These are phyloP conservation scores for Dermolepida albohirtum DNA, from an alignment of 2,888 invertebrate species.

Conservation along the genomic window DNA sequence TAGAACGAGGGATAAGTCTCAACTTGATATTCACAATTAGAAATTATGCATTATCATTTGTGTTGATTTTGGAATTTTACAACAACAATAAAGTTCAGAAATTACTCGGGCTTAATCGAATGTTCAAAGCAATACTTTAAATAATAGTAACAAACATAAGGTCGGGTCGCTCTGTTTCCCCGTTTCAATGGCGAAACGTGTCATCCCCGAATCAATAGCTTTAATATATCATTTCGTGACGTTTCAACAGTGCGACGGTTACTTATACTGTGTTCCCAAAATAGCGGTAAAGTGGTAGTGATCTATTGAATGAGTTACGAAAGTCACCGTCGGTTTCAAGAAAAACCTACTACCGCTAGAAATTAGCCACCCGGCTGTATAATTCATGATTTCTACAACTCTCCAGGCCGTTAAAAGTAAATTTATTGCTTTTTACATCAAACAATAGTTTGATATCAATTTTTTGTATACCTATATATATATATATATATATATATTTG, in stretches of 20 bases:
- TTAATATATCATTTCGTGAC: conserved; percentile 48
- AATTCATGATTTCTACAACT: conserved; percentile 32
- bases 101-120: conserved; percentile 18
- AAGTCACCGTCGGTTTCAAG: conserved; percentile 34
- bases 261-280: conserved; percentile 36
- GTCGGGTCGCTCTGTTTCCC: background rate
- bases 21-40: background rate
- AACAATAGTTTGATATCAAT: conserved; percentile 13
- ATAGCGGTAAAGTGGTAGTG: conserved; percentile 39
- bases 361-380: conserved; percentile 25
- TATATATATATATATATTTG: too few relatives aligned
- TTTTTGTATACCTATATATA: background rate
- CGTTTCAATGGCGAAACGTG: conserved; percentile 37
- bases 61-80: background rate
- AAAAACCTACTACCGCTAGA: conserved; percentile 1
- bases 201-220: conserved; percentile 48
- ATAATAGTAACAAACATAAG: conserved; percentile 25
- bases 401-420: conserved; percentile 6
- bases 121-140: conserved; percentile 18
- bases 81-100: conserved; percentile 13
- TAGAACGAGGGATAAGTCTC: too few relatives aligned
- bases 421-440: conserved; percentile 27
- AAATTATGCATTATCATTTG: background rate
- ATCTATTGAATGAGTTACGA: conserved; percentile 43
- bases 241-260: conserved; percentile 42